Evolutionary conservation across 2,113 vertebrate genomes (phyloP).

Genomic region (Grallaria varia): DNA sequence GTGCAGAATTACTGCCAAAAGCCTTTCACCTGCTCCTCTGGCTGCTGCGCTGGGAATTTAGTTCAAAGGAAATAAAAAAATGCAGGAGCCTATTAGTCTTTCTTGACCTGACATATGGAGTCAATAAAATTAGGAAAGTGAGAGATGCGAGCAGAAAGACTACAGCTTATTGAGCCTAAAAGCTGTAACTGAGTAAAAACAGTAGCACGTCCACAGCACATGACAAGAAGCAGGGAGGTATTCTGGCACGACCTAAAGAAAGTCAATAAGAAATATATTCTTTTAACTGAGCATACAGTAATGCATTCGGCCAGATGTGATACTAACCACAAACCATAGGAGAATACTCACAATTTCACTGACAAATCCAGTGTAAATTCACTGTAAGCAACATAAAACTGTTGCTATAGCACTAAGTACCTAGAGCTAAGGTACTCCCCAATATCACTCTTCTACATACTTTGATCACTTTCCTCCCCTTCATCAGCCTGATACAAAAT

Average conservation of each 20-base stretch:
- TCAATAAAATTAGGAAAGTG: not conserved
- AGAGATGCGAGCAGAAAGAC: not conserved
- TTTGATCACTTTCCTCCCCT: not conserved
- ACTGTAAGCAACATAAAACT: not conserved
- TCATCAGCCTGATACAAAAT: not conserved
- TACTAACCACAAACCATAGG: not conserved
- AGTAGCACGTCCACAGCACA: not conserved
- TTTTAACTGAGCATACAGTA: not conserved
- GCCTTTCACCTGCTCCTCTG: not conserved
- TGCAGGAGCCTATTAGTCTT: not conserved
- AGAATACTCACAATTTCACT: not conserved
- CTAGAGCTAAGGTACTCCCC: not conserved
- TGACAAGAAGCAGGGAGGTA: not conserved
- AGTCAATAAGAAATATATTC: not conserved
- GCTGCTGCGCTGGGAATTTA: not conserved
- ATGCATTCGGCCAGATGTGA: not conserved
- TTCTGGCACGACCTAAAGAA: not conserved
- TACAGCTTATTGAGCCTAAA: not conserved
- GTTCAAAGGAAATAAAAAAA: not conserved
- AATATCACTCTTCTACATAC: accelerated
- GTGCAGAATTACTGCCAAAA: not conserved
- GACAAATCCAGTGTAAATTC: not conserved
- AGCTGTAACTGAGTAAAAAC: not conserved
- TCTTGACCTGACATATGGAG: not conserved
- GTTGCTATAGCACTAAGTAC: not conserved